Percentiles rank a stretch among this genome's conserved stretches.
Conservation (phyloP, 1,140 invertebrate genomes). For the Adelges cooleyi region DNA sequence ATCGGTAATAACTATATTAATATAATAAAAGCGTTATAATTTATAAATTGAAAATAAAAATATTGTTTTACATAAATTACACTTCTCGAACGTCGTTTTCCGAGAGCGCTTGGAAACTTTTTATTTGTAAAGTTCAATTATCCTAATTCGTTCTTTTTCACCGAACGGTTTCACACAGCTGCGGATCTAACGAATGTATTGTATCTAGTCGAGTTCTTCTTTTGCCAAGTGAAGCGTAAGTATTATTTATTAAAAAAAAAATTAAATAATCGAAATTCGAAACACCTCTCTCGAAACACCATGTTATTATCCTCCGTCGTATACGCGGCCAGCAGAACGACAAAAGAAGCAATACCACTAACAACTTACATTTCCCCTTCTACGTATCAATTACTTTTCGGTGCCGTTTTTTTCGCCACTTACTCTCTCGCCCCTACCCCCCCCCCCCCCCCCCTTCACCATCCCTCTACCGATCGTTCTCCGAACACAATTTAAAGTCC, state of each 20-base stretch:
- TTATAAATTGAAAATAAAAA: too few species aligned
- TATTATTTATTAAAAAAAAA: conserved; percentile 24
- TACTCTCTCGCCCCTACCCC: not conserved
- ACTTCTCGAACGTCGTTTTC: too few species aligned
- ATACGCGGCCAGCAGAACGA: not conserved
- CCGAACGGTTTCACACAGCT: not conserved
- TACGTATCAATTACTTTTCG: conserved; percentile 25
- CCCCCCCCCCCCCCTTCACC: not conserved
- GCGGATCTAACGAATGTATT: not conserved
- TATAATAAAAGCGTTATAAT: too few species aligned
- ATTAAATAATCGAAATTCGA: conserved; percentile 23
- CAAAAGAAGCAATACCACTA: conserved; percentile 28
- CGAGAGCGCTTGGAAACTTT: too few species aligned
- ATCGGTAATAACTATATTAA: too few species aligned
- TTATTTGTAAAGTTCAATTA: conserved; percentile 2
- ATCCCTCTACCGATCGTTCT: not conserved
- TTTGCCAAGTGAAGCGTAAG: conserved; percentile 16
- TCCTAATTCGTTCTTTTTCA: conserved; percentile 4
- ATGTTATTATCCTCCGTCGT: not conserved
- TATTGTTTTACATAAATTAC: too few species aligned
- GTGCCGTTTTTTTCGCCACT: conserved; percentile 23
- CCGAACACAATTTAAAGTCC: conserved; percentile 27
- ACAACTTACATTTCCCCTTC: conserved; percentile 21
- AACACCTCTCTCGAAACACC: too few species aligned
- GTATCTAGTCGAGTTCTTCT: not conserved